Conservation (phyloP, 2,797 vertebrate genomes). For the Furcifer pardalis region DNA sequence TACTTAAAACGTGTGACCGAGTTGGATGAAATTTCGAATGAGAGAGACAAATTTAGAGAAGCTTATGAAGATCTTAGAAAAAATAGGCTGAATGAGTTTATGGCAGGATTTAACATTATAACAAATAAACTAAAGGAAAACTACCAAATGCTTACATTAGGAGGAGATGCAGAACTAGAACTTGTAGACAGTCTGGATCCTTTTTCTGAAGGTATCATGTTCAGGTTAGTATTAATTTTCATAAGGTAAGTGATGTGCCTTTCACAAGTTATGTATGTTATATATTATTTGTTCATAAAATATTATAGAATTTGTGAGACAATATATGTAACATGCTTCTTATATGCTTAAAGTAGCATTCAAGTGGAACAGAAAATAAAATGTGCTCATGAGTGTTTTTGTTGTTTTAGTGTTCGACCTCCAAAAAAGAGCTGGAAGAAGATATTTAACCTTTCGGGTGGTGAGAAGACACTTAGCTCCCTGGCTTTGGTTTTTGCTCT, state of each 20-base stretch:
- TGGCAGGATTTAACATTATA: slow-evolving; percentile 95
- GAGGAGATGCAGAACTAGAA: slow-evolving; percentile 96
- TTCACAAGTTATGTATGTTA: background rate
- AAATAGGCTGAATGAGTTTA: slow-evolving; percentile 95
- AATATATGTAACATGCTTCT: background rate
- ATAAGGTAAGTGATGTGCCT: fast-evolving
- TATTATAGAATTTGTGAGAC: background rate
- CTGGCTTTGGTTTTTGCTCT: slow-evolving; percentile 96
- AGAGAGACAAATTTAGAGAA: slow-evolving; percentile 89
- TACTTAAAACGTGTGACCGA: slow-evolving; percentile 93
- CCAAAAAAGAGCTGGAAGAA: slow-evolving; percentile 99
- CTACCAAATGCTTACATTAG: slow-evolving; percentile 97
- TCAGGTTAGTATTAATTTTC: slow-evolving; percentile 81
- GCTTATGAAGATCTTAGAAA: slow-evolving; percentile 91
- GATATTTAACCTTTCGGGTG: slow-evolving; percentile 97
- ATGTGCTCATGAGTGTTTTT: background rate
- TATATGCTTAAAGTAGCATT: background rate
- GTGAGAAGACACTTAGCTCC: slow-evolving; percentile 97
- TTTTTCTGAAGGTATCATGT: slow-evolving; percentile 97
- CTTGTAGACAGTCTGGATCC: slow-evolving; percentile 97
- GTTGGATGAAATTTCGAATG: slow-evolving; percentile 88
- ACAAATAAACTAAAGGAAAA: slow-evolving; percentile 98
- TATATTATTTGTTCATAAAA: background rate
- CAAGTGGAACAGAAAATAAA: background rate
- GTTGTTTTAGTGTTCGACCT: slow-evolving; percentile 86